Conservation (phyloP, 2,113 vertebrate genomes). For the Lethenteron reissneri region DNA sequence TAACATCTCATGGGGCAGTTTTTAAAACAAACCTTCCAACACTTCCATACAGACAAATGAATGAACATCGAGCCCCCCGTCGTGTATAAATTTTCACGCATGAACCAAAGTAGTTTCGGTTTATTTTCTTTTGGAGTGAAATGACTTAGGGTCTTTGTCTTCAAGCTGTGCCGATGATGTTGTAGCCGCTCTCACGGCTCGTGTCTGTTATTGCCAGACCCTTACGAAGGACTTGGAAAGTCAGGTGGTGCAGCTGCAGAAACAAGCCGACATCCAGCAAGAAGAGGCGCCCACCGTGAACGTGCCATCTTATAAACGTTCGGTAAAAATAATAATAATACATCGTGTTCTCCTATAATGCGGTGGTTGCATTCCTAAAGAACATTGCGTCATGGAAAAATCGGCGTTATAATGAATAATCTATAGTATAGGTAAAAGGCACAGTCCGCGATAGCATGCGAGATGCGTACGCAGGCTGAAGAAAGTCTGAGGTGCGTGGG, state of each 20-base stretch:
- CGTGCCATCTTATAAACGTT: constrained; percentile 59
- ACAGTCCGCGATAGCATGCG: no score
- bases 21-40: no score
- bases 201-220: constrained; percentile 29
- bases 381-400: background rate
- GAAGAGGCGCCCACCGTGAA: constrained; percentile 45
- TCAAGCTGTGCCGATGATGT: constrained; percentile 2
- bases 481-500: no score
- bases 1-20: no score
- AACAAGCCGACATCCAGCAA: constrained; percentile 40
- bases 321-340: constrained; percentile 26
- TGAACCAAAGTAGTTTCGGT: background rate
- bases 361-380: background rate
- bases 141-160: background rate
- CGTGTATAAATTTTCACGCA: no score
- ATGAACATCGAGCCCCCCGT: no score
- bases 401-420: background rate
- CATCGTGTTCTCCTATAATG: background rate
- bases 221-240: constrained; percentile 69
- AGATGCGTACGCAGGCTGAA: no score
- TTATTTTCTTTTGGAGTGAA: background rate
- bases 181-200: background rate
- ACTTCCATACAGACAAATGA: no score
- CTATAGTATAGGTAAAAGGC: background rate
- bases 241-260: constrained; percentile 55